These are phyloP conservation scores for Hypercompe scribonia DNA, from an alignment of 2,888 invertebrate genomes.

Conservation along the genomic window DNA sequence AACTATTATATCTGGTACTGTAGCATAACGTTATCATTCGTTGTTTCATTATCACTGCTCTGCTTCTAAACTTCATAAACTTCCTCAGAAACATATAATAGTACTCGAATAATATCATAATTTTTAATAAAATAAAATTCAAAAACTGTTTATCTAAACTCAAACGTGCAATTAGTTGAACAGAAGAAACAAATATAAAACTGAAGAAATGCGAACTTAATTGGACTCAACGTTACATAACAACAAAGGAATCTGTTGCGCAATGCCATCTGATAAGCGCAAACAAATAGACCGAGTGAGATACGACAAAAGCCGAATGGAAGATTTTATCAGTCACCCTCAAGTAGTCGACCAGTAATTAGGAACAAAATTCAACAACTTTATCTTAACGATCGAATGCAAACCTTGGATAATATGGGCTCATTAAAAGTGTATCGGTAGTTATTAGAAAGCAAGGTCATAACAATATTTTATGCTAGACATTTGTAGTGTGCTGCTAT, in stretches of 20 bases:
- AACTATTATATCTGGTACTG: background rate
- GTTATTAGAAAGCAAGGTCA: slow-evolving; percentile 83
- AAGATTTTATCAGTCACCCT: slow-evolving; percentile 69
- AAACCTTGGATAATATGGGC: slow-evolving; percentile 79
- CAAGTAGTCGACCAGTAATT: slow-evolving; percentile 66
- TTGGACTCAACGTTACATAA: slow-evolving; percentile 59
- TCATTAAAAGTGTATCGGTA: slow-evolving; percentile 79
- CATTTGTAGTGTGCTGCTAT: slow-evolving; percentile 55
- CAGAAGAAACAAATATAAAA: slow-evolving; percentile 39
- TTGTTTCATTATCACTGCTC: too few relatives aligned
- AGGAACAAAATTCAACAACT: slow-evolving; percentile 62
- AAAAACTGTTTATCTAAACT: background rate
- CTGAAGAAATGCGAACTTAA: slow-evolving; percentile 37
- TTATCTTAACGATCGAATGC: slow-evolving; percentile 74
- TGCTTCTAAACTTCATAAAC: too few relatives aligned
- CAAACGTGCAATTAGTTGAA: slow-evolving; percentile 31
- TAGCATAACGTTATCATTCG: too few relatives aligned
- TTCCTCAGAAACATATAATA: background rate
- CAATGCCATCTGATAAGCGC: slow-evolving; percentile 71
- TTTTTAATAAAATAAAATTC: background rate
- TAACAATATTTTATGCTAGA: slow-evolving; percentile 53
- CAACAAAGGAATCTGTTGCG: slow-evolving; percentile 66
- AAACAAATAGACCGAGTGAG: slow-evolving; percentile 75
- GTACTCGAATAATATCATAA: background rate
- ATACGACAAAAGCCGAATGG: slow-evolving; percentile 64